Conservation (phyloP, 2,888 invertebrate genomes). For the Acleris cristana region DNA sequence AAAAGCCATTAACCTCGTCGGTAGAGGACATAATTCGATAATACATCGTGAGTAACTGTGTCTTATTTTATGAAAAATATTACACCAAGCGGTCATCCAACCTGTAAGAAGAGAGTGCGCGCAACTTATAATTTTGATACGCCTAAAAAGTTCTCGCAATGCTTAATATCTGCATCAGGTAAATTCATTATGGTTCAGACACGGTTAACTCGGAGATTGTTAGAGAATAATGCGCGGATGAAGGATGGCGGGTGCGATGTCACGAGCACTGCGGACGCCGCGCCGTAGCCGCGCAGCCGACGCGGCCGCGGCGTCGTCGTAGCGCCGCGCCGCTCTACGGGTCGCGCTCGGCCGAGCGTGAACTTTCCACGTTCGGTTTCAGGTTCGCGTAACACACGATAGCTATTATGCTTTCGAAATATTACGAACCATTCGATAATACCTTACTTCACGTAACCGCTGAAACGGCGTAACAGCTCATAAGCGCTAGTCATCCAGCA, state of each 20-base stretch:
- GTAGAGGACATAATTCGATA: slow-evolving; percentile 49
- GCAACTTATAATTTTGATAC: slow-evolving; percentile 20
- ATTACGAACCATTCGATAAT: slow-evolving; percentile 80
- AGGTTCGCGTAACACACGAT: slow-evolving; percentile 76
- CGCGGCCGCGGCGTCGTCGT: slow-evolving; percentile 21
- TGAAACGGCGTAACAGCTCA: slow-evolving; percentile 60
- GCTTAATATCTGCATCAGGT: slow-evolving; percentile 17
- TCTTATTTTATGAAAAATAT: slow-evolving; percentile 32
- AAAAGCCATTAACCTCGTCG: slow-evolving; percentile 45
- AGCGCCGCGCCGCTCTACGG: slow-evolving; percentile 41
- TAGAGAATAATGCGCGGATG: slow-evolving; percentile 7
- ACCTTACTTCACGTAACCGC: slow-evolving; percentile 60
- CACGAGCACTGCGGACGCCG: background rate
- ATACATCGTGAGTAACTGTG: slow-evolving; percentile 39
- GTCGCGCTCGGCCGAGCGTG: slow-evolving; percentile 75
- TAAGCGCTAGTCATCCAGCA: slow-evolving; percentile 34
- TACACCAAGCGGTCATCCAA: slow-evolving; percentile 9
- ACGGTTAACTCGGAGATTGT: slow-evolving; percentile 31
- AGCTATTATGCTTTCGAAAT: slow-evolving; percentile 77
- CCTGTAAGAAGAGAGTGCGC: slow-evolving; percentile 5
- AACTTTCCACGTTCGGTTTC: slow-evolving; percentile 82
- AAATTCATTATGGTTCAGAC: slow-evolving; percentile 22
- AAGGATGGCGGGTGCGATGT: slow-evolving; percentile 16
- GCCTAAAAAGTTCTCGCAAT: slow-evolving; percentile 27
- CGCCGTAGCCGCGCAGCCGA: slow-evolving; percentile 1